Conservation (phyloP, 2,797 vertebrate genomes). For the Myotis daubentonii region DNA sequence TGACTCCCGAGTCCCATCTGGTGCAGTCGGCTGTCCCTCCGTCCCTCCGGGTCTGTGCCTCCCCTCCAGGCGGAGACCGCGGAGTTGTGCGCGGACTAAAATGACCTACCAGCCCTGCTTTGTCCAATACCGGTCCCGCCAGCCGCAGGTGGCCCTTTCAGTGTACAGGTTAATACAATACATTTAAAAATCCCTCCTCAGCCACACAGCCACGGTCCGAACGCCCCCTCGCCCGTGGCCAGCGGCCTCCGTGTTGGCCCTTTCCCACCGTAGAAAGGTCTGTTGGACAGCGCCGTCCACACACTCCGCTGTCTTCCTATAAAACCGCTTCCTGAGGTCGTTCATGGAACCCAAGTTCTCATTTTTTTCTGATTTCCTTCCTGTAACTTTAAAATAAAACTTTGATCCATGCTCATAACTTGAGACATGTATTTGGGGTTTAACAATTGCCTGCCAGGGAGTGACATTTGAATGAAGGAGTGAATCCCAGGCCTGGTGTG, state of each 20-base stretch:
- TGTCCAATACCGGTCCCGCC: no score
- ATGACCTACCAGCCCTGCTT: not conserved
- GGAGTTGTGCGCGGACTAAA: not conserved
- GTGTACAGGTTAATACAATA: not conserved
- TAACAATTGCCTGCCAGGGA: not conserved
- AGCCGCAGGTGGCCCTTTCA: not conserved
- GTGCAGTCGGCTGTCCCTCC: not conserved
- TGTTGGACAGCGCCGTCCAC: rapidly evolving
- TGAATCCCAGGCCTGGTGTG: not conserved
- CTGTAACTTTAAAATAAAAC: not conserved
- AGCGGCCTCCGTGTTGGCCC: rapidly evolving
- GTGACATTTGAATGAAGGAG: not conserved
- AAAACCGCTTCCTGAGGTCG: not conserved
- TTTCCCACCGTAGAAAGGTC: not conserved
- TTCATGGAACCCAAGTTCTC: not conserved
- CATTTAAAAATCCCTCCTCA: not conserved
- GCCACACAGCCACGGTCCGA: not conserved
- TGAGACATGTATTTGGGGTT: not conserved
- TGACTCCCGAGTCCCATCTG: not conserved
- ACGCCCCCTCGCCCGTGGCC: not conserved
- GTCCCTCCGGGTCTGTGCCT: not conserved
- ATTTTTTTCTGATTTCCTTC: not conserved
- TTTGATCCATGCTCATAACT: not conserved
- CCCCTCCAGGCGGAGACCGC: not conserved
- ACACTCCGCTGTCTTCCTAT: not conserved